Percentiles rank a stretch among this genome's conserved stretches.
phyloP scores from a whole-genome alignment of 1,140 invertebrate species.

The Conus betulinus region DNA sequence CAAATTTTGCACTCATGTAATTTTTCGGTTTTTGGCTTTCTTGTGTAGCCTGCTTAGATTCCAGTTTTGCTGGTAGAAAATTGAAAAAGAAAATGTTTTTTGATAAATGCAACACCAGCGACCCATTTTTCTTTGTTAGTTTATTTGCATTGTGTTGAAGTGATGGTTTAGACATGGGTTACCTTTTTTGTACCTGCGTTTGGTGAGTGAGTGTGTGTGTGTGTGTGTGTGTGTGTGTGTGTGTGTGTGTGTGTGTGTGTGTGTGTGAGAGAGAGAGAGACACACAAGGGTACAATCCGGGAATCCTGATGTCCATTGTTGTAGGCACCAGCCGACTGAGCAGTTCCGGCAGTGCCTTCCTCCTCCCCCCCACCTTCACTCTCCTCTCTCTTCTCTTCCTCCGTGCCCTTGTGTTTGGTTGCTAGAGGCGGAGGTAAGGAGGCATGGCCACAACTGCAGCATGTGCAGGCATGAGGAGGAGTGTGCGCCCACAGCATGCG shows the following conservation, averaged over 20 bases:
- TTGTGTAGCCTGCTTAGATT: too few species aligned
- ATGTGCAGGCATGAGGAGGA: neutral
- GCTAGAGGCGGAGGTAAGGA: slow-evolving; percentile 26
- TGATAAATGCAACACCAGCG: neutral
- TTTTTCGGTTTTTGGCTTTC: too few species aligned
- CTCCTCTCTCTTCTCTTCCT: slow-evolving; percentile 24
- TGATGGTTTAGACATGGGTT: too few species aligned
- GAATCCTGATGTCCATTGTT: too few species aligned
- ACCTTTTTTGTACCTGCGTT: too few species aligned
- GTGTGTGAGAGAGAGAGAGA: too few species aligned
- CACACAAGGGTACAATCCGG: too few species aligned
- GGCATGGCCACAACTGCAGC: neutral
- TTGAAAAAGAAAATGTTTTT: neutral
- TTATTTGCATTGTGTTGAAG: neutral
- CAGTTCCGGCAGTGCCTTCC: slow-evolving; percentile 8
- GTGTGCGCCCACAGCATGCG: neutral
- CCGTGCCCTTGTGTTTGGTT: slow-evolving; percentile 4
- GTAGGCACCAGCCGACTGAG: slow-evolving; percentile 19
- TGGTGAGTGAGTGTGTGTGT: neutral
- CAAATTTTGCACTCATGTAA: too few species aligned
- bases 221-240: neutral
- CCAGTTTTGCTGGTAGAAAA: too few species aligned
- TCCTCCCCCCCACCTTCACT: slow-evolving; percentile 21
- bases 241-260: neutral
- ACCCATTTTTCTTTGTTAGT: neutral